phyloP scores from a whole-genome alignment of 2,797 vertebrate species.

The Bovichtus diacanthus region DNA sequence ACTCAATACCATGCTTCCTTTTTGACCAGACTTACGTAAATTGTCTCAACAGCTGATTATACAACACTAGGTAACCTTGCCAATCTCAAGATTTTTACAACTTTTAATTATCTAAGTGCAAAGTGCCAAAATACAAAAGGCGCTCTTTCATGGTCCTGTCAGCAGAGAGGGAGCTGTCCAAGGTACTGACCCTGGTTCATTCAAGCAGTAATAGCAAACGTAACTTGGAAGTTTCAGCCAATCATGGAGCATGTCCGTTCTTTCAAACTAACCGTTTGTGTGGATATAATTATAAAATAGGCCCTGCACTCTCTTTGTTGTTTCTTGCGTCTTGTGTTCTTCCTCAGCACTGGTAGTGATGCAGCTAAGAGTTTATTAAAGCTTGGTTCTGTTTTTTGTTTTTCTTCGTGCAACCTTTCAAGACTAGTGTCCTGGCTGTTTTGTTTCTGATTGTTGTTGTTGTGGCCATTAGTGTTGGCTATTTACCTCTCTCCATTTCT shows the following conservation, averaged over 20 bases:
- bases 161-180: constrained; percentile 29
- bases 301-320: background rate
- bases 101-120: background rate
- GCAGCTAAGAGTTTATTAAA: background rate
- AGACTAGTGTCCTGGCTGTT: background rate
- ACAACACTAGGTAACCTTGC: background rate
- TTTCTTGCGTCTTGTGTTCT: background rate
- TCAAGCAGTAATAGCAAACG: too few species aligned
- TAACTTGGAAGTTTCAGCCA: background rate
- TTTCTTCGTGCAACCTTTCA: background rate
- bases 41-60: background rate
- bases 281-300: background rate
- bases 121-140: background rate
- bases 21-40: background rate
- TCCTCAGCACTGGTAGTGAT: background rate
- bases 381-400: background rate
- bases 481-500: background rate
- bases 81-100: background rate
- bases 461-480: background rate
- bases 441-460: background rate
- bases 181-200: constrained; percentile 25
- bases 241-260: background rate
- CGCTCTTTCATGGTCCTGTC: background rate
- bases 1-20: background rate
- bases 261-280: background rate